Conservation (phyloP, 2,113 vertebrate species). For the Fregata magnificens region DNA sequence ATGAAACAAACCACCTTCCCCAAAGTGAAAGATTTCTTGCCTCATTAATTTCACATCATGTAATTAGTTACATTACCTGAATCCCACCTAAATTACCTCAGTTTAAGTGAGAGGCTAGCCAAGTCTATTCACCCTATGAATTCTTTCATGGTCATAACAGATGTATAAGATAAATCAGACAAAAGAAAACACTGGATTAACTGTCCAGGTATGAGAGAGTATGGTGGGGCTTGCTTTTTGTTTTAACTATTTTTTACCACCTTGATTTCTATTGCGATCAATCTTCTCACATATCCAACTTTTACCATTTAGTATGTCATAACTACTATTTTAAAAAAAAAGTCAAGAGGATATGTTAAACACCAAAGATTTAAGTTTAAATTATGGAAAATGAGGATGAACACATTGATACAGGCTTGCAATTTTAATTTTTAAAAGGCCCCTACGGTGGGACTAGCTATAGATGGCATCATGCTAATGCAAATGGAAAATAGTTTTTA, state of each 20-base stretch:
- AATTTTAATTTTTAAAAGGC: slow-evolving; percentile 72
- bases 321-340: not conserved
- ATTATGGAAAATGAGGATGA: slow-evolving; percentile 70
- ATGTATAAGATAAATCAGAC: not conserved
- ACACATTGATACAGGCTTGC: slow-evolving; percentile 59
- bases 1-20: not conserved
- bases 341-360: not conserved
- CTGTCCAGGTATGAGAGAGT: not conserved
- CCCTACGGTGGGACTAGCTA: slow-evolving; percentile 68
- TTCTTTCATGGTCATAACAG: not conserved
- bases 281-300: not conserved
- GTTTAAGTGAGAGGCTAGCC: not conserved
- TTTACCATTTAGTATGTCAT: not conserved
- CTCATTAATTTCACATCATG: not conserved
- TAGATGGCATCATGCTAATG: slow-evolving; percentile 70
- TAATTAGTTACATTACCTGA: not conserved
- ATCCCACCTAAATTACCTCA: not conserved
- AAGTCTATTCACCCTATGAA: not conserved
- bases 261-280: not conserved
- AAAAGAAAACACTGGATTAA: not conserved
- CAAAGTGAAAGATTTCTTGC: not conserved
- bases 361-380: slow-evolving; percentile 38
- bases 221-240: not conserved
- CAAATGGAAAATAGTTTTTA: slow-evolving; percentile 54
- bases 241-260: not conserved